phyloP scores from a whole-genome alignment of 1,140 invertebrate species.

The Triops longicaudatus region DNA sequence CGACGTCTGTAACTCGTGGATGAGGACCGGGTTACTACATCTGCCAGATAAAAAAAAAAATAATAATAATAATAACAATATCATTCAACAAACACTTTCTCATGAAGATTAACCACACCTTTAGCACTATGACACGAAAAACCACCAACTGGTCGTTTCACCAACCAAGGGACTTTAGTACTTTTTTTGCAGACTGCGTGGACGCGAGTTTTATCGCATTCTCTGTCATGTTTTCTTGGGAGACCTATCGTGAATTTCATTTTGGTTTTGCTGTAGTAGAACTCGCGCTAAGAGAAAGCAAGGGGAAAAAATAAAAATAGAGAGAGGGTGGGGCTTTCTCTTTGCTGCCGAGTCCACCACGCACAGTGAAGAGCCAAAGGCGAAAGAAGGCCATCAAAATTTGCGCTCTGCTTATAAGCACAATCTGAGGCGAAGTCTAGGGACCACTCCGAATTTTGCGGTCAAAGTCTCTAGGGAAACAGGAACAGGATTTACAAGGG shows the following conservation, averaged over 20 bases:
- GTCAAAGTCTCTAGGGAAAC: background rate
- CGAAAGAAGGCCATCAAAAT: background rate
- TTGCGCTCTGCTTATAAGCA: background rate
- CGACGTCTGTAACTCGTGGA: conserved; percentile 9
- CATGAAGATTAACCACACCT: background rate
- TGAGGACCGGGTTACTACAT: background rate
- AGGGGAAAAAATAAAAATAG: background rate
- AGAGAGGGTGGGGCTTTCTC: background rate
- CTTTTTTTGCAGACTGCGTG: background rate
- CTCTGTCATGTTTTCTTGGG: background rate
- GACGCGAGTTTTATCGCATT: background rate
- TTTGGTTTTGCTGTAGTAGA: background rate
- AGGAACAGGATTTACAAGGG: background rate
- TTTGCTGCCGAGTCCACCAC: background rate
- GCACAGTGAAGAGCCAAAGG: background rate
- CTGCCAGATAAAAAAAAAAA: background rate
- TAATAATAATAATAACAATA: background rate
- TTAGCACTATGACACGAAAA: background rate
- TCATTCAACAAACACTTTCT: background rate
- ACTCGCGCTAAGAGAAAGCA: background rate
- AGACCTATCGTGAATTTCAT: background rate
- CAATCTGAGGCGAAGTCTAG: background rate
- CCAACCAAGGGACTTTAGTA: background rate
- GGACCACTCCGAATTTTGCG: background rate
- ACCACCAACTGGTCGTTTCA: background rate